A percentile compares a stretch with the other conserved stretches of the same genome.
Evolutionary conservation across 2,797 vertebrate genomes (phyloP).

Genomic region (Xiphophorus birchmanni): DNA sequence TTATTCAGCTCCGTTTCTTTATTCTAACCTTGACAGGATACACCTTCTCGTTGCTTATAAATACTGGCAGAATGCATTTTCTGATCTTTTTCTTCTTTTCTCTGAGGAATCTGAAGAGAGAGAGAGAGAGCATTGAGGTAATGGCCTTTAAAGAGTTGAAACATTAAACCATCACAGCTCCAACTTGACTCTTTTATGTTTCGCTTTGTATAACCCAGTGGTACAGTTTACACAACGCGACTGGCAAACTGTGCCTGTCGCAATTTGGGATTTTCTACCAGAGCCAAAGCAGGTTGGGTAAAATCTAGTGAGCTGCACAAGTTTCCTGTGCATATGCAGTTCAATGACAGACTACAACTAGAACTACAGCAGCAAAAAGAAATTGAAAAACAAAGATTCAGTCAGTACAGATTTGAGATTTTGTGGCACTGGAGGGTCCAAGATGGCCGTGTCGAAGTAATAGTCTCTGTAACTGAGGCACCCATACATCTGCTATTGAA

Average conservation of each 20-base stretch:
- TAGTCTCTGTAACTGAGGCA: background rate
- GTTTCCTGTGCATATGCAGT: background rate
- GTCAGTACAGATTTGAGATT: background rate
- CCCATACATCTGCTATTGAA: background rate
- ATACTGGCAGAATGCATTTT: conserved; percentile 21
- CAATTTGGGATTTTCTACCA: background rate
- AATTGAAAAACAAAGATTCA: background rate
- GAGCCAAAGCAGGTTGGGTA: background rate
- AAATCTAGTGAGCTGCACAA: background rate
- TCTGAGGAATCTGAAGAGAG: background rate
- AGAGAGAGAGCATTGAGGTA: background rate
- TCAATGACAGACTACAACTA: background rate
- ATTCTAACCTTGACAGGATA: conserved; percentile 36
- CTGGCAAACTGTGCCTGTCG: background rate
- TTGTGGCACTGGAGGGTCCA: background rate
- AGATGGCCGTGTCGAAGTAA: background rate
- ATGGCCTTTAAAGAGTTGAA: conserved; percentile 27
- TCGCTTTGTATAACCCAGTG: background rate
- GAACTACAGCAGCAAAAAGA: background rate
- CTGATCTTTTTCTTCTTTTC: conserved; percentile 5
- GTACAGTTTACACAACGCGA: background rate
- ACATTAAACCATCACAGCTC: conserved; percentile 36
- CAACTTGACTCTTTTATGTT: background rate
- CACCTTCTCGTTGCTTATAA: conserved; percentile 7
- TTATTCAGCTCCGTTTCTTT: conserved; percentile 26